phyloP scores from a whole-genome alignment of 2,797 vertebrate genomes.

The Limosa lapponica region DNA sequence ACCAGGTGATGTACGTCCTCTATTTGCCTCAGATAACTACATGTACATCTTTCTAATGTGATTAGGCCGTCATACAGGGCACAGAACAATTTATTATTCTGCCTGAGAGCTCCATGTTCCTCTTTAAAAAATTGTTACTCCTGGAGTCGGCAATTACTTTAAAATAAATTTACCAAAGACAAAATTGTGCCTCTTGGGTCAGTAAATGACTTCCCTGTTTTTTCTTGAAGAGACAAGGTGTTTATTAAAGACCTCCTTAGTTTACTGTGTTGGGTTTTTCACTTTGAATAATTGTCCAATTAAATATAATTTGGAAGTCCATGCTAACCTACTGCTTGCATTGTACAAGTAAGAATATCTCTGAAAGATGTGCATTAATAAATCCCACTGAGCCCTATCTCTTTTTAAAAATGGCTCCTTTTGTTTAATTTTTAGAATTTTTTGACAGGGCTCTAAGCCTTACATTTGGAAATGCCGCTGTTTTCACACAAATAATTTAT shows the following conservation, averaged over 20 bases:
- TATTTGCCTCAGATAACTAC: conserved; percentile 73
- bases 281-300: conserved; percentile 99
- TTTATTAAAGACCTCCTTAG: conserved; percentile 98
- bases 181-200: conserved; percentile 97
- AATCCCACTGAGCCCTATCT: conserved; percentile 95
- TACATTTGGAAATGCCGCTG: conserved; percentile 68
- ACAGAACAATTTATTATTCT: conserved; percentile 88
- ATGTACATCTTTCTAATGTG: conserved; percentile 87
- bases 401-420: conserved; percentile 88
- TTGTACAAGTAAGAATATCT: conserved; percentile 90
- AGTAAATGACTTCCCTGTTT: conserved; percentile 97
- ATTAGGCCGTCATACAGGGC: conserved; percentile 86
- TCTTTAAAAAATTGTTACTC: conserved; percentile 94
- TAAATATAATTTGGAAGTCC: conserved; percentile 99
- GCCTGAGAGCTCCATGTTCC: conserved; percentile 79
- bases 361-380: conserved; percentile 93
- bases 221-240: conserved; percentile 98
- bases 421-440: conserved; percentile 92
- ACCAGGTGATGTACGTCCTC: conserved; percentile 61
- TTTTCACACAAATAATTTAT: conserved; percentile 77
- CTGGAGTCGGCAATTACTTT: conserved; percentile 94
- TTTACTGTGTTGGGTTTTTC: conserved; percentile 96
- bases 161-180: conserved; percentile 98
- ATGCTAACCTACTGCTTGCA: conserved; percentile 91
- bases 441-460: conserved; percentile 71